Evolutionary conservation across 2,113 vertebrate species (phyloP).

Genomic region (Etheostoma spectabile): DNA sequence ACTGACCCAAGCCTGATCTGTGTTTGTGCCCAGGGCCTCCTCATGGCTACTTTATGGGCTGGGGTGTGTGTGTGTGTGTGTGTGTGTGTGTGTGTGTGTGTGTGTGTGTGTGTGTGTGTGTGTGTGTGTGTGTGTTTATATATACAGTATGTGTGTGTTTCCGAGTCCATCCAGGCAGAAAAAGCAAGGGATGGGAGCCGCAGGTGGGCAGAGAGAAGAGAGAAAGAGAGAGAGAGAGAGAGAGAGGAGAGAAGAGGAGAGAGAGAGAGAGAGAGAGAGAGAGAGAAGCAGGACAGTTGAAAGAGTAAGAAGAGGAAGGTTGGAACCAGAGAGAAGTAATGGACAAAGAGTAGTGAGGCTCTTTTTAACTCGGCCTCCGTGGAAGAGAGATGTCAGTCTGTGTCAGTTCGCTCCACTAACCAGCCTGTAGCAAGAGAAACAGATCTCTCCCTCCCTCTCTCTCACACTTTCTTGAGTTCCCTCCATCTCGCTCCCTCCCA

Average conservation of each 20-base stretch:
- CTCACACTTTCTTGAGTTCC: slow-evolving; percentile 61
- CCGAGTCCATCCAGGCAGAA: slow-evolving; percentile 74
- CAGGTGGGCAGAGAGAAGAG: slow-evolving; percentile 49
- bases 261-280: slow-evolving; percentile 33
- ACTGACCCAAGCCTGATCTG: slow-evolving; percentile 66
- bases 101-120: slow-evolving; percentile 20
- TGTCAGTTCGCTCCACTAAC: slow-evolving; percentile 80
- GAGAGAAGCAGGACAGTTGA: slow-evolving; percentile 44
- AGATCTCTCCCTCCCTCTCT: slow-evolving; percentile 71
- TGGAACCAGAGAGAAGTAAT: slow-evolving; percentile 49
- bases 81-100: slow-evolving; percentile 33
- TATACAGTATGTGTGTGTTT: slow-evolving; percentile 20
- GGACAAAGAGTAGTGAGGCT: slow-evolving; percentile 67
- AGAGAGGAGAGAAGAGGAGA: slow-evolving; percentile 32
- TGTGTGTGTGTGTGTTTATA: slow-evolving; percentile 31
- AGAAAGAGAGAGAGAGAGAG: slow-evolving; percentile 31
- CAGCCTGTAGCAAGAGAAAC: slow-evolving; percentile 79
- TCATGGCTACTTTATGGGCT: slow-evolving; percentile 46
- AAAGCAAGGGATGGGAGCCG: slow-evolving; percentile 74
- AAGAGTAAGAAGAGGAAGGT: slow-evolving; percentile 51
- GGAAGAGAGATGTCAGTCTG: slow-evolving; percentile 81
- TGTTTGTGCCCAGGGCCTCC: slow-evolving; percentile 58
- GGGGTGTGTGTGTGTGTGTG: slow-evolving; percentile 32
- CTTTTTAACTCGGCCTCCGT: slow-evolving; percentile 74
- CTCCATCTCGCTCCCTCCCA: slow-evolving; percentile 56